Conservation (phyloP, 2,888 invertebrate genomes). For the Morinoia aosen region DNA sequence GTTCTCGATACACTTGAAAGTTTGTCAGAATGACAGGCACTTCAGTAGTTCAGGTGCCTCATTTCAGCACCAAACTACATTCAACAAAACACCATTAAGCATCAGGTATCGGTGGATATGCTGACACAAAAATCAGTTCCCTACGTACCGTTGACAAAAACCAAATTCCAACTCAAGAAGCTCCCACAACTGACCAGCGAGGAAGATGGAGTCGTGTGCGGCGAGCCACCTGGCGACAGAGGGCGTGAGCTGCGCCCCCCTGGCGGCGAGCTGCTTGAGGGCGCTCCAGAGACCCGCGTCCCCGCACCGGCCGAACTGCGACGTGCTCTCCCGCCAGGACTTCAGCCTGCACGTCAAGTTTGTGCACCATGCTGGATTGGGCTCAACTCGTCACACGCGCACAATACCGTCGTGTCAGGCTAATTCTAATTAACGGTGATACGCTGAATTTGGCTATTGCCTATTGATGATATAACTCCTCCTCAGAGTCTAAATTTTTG, state of each 20-base stretch:
- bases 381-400: neutral
- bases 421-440: too few relatives aligned
- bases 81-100: too few relatives aligned
- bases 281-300: conserved; percentile 60
- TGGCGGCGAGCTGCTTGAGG: conserved; percentile 50
- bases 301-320: conserved; percentile 39
- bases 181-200: neutral
- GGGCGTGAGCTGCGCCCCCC: neutral
- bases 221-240: neutral
- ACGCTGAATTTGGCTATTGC: too few relatives aligned
- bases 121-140: too few relatives aligned
- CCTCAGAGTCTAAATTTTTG: too few relatives aligned
- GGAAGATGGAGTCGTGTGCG: neutral
- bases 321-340: neutral
- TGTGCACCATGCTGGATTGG: conserved; percentile 3
- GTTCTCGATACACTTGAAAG: neutral
- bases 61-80: neutral
- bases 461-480: too few relatives aligned
- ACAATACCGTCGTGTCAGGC: too few relatives aligned
- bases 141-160: too few relatives aligned
- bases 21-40: neutral
- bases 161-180: too few relatives aligned
- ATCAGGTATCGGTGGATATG: too few relatives aligned
- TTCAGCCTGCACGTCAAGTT: conserved; percentile 44
- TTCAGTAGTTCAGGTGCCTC: neutral